A percentile compares a stretch with the other conserved stretches of the same genome.
phyloP scores from a whole-genome alignment of 2,888 invertebrate species.

The Dicranocentrus wangi region DNA sequence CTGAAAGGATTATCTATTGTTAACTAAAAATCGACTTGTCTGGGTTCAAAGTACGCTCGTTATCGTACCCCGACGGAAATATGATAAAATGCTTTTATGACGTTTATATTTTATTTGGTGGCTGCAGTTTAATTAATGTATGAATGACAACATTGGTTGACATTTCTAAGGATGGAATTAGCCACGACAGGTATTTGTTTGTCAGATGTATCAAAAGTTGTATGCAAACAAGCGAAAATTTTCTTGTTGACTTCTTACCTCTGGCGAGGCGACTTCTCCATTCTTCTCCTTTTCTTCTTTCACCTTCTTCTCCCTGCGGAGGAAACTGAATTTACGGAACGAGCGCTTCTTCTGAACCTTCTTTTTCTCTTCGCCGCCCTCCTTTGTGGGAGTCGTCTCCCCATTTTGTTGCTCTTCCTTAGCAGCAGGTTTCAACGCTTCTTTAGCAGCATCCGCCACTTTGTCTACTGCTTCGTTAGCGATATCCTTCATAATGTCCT shows the following conservation, averaged over 20 bases:
- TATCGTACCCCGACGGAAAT: too few species aligned
- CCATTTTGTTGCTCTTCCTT: constrained; percentile 29
- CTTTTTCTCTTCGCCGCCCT: constrained; percentile 66
- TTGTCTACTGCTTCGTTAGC: constrained; percentile 68
- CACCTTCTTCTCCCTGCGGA: constrained; percentile 71
- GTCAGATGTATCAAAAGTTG: too few species aligned
- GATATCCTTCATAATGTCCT: constrained; percentile 70
- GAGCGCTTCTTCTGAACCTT: constrained; percentile 71
- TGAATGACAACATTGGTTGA: too few species aligned
- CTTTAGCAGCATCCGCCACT: constrained; percentile 69
- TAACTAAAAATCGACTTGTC: too few species aligned
- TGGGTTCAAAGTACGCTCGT: too few species aligned
- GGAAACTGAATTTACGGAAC: constrained; percentile 72
- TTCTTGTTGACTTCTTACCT: constrained; percentile 65
- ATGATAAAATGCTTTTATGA: too few species aligned
- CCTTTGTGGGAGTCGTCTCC: constrained; percentile 61
- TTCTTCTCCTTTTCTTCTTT: constrained; percentile 72
- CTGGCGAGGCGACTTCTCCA: constrained; percentile 70
- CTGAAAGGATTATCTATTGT: too few species aligned
- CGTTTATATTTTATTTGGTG: too few species aligned
- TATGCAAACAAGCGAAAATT: neutral
- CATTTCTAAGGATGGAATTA: too few species aligned
- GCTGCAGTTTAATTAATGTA: too few species aligned
- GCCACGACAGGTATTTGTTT: too few species aligned
- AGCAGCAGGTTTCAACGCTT: constrained; percentile 60